phyloP scores from a whole-genome alignment of 2,888 invertebrate genomes.

The Hypsopygia costalis region DNA sequence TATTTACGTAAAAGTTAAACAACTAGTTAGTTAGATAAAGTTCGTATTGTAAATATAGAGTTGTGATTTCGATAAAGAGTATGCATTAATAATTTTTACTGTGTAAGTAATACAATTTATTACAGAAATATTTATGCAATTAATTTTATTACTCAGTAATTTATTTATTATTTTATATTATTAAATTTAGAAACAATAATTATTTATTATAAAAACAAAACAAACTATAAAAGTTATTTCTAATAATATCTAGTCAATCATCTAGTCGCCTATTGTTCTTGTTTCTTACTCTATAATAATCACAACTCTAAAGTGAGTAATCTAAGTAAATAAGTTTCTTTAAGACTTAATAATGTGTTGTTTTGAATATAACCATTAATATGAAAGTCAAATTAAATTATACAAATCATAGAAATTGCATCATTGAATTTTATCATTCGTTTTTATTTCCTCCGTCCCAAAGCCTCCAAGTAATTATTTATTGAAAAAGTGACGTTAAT shows the following conservation, averaged over 20 bases:
- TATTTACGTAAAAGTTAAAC: constrained; percentile 37
- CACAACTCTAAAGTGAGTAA: constrained; percentile 18
- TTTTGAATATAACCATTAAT: constrained; percentile 54
- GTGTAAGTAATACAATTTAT: too few species aligned
- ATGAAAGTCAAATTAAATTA: constrained; percentile 51
- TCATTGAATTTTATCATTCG: constrained; percentile 49
- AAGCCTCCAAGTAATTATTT: too few species aligned
- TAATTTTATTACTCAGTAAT: too few species aligned
- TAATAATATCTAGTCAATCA: too few species aligned
- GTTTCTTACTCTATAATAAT: neutral
- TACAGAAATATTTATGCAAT: too few species aligned
- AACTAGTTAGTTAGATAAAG: constrained; percentile 31
- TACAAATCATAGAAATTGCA: constrained; percentile 62
- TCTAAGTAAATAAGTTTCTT: constrained; percentile 32
- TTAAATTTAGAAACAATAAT: neutral
- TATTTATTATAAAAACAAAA: constrained; percentile 5
- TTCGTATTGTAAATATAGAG: constrained; percentile 21
- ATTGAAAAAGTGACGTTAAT: too few species aligned
- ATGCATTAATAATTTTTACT: neutral
- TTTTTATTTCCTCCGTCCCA: constrained; percentile 13
- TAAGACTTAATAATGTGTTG: constrained; percentile 44
- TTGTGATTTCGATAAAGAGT: constrained; percentile 27
- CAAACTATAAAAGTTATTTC: too few species aligned
- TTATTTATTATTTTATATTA: neutral
- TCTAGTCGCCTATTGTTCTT: too few species aligned